Evolutionary conservation across 2,113 vertebrate genomes (phyloP).

Genomic region (Otocyon megalotis): DNA sequence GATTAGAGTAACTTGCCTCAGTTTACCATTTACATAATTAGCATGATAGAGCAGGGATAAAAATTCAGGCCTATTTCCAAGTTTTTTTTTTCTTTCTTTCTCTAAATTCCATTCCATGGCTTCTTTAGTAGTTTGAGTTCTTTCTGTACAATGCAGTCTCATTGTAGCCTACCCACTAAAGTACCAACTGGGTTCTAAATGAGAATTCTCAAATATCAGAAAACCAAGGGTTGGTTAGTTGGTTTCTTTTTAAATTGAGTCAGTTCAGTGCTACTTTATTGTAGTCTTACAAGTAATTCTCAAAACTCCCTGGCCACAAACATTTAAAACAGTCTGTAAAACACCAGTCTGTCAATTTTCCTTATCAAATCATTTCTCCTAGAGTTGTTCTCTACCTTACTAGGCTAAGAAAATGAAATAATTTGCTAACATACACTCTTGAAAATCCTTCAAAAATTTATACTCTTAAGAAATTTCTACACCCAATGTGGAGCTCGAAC

Average conservation of each 20-base stretch:
- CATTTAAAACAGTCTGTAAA: not conserved
- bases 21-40: constrained; percentile 45
- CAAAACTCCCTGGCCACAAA: constrained; percentile 49
- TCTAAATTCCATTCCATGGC: not conserved
- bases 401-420: constrained; percentile 51
- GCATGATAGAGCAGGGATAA: not conserved
- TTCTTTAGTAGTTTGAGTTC: constrained; percentile 34
- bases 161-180: not conserved
- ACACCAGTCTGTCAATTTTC: constrained; percentile 19
- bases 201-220: constrained; percentile 37
- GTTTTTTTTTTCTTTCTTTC: not conserved
- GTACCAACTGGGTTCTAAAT: not conserved
- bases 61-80: constrained; percentile 38
- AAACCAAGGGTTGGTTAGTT: not conserved
- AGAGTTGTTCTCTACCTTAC: not conserved
- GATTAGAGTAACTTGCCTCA: constrained; percentile 47
- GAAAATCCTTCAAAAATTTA: not conserved
- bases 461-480: not conserved
- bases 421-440: not conserved
- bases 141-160: not conserved
- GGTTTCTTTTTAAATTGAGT: not conserved
- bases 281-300: not conserved
- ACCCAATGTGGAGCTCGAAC: not conserved
- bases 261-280: constrained; percentile 26
- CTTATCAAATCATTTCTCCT: not conserved